Conservation (phyloP, 2,113 vertebrate species). For the Epinephelus lanceolatus region DNA sequence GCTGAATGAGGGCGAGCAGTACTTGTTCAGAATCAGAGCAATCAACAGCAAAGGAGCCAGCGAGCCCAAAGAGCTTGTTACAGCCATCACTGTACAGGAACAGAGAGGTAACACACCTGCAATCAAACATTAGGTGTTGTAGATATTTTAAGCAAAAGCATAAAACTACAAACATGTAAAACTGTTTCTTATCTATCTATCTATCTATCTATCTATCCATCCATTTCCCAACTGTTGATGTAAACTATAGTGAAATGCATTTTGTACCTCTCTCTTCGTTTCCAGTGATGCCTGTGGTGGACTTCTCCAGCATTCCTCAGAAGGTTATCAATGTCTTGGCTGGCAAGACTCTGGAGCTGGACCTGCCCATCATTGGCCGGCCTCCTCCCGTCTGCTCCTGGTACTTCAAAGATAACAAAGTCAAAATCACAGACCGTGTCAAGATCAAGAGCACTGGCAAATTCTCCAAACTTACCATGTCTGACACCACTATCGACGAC, state of each 20-base stretch:
- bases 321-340: constrained; percentile 92
- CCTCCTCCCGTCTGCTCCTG: constrained; percentile 93
- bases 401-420: constrained; percentile 91
- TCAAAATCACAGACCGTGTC: constrained; percentile 92
- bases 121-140: neutral
- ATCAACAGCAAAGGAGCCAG: constrained; percentile 94
- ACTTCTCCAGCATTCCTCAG: constrained; percentile 93
- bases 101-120: constrained; percentile 88
- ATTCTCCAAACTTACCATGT: constrained; percentile 90
- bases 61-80: constrained; percentile 93
- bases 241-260: too few relatives aligned
- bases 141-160: neutral
- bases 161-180: too few relatives aligned
- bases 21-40: constrained; percentile 93
- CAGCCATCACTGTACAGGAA: constrained; percentile 93
- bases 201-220: neutral
- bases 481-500: constrained; percentile 94
- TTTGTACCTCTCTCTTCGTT: neutral
- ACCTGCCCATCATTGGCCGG: constrained; percentile 92
- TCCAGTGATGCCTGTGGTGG: constrained; percentile 93
- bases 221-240: neutral
- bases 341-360: constrained; percentile 93
- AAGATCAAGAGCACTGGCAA: constrained; percentile 91
- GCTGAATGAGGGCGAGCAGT: constrained; percentile 96
- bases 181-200: too few relatives aligned